Evolutionary conservation across 2,113 vertebrate genomes (phyloP), one percentile per base, ranked within the genome.

Genomic region (Eubucco bourcierii): DNA sequence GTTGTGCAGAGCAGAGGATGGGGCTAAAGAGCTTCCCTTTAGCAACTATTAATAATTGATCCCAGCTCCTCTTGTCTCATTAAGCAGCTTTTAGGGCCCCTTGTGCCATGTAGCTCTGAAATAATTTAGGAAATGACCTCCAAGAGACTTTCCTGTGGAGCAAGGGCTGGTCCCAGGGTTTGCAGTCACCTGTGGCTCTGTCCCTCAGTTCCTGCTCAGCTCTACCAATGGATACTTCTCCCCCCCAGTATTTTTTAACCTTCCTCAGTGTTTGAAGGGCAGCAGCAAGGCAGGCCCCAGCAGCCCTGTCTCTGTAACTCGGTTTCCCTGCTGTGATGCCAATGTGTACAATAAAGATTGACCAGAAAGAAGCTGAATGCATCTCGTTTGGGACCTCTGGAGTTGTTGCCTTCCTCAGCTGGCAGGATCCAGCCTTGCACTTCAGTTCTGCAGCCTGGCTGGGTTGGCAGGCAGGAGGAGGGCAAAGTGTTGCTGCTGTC

Each of bases 291-390:
- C 55, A 56, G 55, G 27, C 55, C 8, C 15, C 27, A 56, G 27
- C 55, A 56, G 55, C 27, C 50, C 50, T 52, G 15, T 29, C 29
- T 84, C 70, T 87, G 90, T 96, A 91, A 50, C 31, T 94, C 83
- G 86, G 72, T 75, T 86, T 96, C 88, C 92, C 90, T 82, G 88
- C 95, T 95, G 86, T 95, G 93, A 78, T 58, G 82, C 86, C 84
- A 88, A 95, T 15, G 5, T 97, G 89, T 95, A 93, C 90, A 97
- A 97, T 98, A 97, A 98, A 97, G 94, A 86, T 65, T 93, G 92
- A 87, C 55, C 41, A 91, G 88, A 93, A 64, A 29, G 50, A 61
- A 52, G 47, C 76, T 87, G 23, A 90, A 84, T 80, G 83, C 65
- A 78, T 87, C 44, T 93, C 81, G 52, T 87, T 84, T 86, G 50